Conservation (phyloP, 2,797 vertebrate genomes). For the Clarias pachynema region DNA sequence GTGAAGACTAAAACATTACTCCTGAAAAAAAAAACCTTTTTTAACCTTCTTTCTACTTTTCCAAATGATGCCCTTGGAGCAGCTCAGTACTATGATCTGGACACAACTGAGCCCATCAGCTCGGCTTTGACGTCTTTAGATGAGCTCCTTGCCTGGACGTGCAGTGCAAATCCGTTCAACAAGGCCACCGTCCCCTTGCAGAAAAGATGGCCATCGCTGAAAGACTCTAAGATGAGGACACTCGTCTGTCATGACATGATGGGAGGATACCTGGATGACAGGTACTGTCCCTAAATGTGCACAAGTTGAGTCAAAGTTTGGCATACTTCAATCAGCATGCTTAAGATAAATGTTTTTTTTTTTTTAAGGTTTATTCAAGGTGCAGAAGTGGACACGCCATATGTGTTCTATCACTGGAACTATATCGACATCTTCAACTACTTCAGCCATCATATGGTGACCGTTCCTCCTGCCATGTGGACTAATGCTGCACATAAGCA, state of each 20-base stretch:
- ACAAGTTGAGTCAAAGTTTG: neutral
- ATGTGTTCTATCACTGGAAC: conserved; percentile 93
- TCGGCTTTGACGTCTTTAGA: conserved; percentile 81
- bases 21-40: too few species aligned
- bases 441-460: conserved; percentile 89
- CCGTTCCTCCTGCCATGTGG: conserved; percentile 90
- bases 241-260: conserved; percentile 95
- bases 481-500: conserved; percentile 89
- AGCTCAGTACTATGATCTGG: conserved; percentile 83
- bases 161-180: conserved; percentile 79
- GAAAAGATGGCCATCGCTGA: conserved; percentile 76
- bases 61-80: conserved; percentile 17
- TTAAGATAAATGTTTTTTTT: neutral
- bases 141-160: conserved; percentile 84
- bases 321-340: neutral
- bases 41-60: neutral
- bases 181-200: conserved; percentile 73
- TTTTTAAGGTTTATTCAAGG: conserved; percentile 89
- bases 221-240: conserved; percentile 71
- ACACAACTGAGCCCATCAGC: conserved; percentile 86
- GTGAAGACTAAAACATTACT: neutral
- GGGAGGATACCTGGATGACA: conserved; percentile 92
- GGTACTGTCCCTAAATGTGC: conserved; percentile 66
- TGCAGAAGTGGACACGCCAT: conserved; percentile 70
- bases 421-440: conserved; percentile 93